Evolutionary conservation across 2,113 vertebrate species (phyloP).

Genomic region (Azemiops feae): DNA sequence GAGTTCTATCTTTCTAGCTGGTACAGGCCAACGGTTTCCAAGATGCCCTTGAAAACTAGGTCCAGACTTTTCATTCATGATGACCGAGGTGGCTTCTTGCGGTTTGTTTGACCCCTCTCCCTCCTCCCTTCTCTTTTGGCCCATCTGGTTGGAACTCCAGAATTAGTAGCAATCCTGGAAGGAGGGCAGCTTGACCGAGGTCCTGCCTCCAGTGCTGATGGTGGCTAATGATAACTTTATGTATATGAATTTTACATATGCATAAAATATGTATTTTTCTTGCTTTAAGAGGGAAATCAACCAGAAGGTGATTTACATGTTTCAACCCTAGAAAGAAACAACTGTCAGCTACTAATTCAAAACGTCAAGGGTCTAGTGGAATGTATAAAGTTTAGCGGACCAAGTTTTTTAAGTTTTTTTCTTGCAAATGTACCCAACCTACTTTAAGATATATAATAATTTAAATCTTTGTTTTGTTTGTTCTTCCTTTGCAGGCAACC

Average conservation of each 20-base stretch:
- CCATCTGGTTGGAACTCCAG: background rate
- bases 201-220: background rate
- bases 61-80: conserved; percentile 30
- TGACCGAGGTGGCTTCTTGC: conserved; percentile 34
- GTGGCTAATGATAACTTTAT: conserved; percentile 3
- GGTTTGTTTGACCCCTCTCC: conserved; percentile 18
- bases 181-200: background rate
- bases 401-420: background rate
- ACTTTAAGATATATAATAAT: background rate
- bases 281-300: background rate
- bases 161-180: background rate
- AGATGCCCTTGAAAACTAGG: conserved; percentile 34
- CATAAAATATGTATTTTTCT: background rate
- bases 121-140: background rate
- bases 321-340: conserved; percentile 28
- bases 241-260: background rate
- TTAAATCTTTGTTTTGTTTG: background rate
- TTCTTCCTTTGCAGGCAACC: background rate
- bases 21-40: conserved; percentile 33
- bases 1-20: conserved; percentile 36
- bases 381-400: background rate
- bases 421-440: background rate
- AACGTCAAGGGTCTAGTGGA: conserved; percentile 23
- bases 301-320: conserved; percentile 22
- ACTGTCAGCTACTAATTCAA: conserved; percentile 28